Evolutionary conservation across 2,113 vertebrate species (phyloP).

Genomic region (Jaculus jaculus): DNA sequence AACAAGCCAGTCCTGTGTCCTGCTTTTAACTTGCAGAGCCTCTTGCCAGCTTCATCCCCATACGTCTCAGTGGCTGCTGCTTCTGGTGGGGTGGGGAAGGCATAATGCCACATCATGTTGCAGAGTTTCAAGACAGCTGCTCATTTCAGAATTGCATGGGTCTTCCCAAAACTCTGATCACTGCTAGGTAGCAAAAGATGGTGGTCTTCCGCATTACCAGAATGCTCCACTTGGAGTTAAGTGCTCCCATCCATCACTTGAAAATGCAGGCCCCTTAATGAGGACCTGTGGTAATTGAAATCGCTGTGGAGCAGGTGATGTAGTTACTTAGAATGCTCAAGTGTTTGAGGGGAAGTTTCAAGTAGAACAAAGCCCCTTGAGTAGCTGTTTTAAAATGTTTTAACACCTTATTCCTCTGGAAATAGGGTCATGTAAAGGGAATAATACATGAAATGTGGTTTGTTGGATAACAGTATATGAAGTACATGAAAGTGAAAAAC

Average conservation of each 20-base stretch:
- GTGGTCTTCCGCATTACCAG: neutral
- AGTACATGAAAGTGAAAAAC: neutral
- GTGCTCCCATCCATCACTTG: neutral
- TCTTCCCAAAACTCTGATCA: neutral
- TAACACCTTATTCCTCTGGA: neutral
- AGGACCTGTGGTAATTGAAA: neutral
- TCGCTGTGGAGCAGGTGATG: neutral
- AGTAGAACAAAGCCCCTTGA: neutral
- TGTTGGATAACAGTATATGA: neutral
- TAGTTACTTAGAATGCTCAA: neutral
- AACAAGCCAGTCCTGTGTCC: accelerated
- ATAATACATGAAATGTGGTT: no score
- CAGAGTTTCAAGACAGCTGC: neutral
- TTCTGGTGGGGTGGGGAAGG: neutral
- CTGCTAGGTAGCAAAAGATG: conserved; percentile 26
- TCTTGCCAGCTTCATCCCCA: neutral
- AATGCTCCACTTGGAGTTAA: neutral
- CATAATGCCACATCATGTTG: neutral
- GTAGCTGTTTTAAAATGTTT: neutral
- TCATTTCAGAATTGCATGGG: neutral
- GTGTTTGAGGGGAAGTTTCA: neutral
- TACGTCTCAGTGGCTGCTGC: neutral
- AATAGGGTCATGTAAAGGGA: neutral
- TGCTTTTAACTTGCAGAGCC: neutral
- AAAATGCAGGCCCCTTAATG: neutral